Conservation (phyloP, 2,888 invertebrate species). For the Cylloceria caligata region DNA sequence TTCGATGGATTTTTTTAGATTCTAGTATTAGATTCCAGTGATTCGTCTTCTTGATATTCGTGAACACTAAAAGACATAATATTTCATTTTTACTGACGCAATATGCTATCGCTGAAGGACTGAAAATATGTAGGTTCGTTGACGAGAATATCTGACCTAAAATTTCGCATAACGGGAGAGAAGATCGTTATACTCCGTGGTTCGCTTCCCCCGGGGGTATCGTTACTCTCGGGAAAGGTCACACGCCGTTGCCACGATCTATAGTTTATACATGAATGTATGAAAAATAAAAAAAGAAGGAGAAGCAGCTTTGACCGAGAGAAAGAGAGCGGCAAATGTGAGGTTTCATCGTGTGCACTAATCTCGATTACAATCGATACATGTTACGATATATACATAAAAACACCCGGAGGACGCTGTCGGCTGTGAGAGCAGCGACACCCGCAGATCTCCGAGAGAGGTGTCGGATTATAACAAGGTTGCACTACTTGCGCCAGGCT, state of each 20-base stretch:
- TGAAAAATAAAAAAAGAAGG: slow-evolving; percentile 4
- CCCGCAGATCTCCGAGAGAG: slow-evolving; percentile 52
- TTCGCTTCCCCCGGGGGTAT: slow-evolving; percentile 42
- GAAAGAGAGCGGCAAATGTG: slow-evolving; percentile 45
- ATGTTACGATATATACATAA: not conserved
- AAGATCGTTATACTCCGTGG: slow-evolving; percentile 53
- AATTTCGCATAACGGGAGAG: slow-evolving; percentile 51
- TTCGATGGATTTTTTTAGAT: too few relatives aligned
- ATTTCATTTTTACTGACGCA: slow-evolving; percentile 7
- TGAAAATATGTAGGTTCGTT: slow-evolving; percentile 16
- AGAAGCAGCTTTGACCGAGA: slow-evolving; percentile 47
- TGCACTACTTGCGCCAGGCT: slow-evolving; percentile 76
- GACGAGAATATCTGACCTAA: slow-evolving; percentile 66
- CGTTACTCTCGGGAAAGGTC: slow-evolving; percentile 62
- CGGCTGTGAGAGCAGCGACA: slow-evolving; percentile 34
- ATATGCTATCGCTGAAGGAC: not conserved
- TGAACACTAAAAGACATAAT: not conserved
- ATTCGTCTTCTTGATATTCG: not conserved
- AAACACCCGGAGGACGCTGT: slow-evolving; percentile 42
- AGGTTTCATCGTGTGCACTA: slow-evolving; percentile 13
- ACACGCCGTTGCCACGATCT: not conserved
- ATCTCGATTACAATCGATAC: slow-evolving; percentile 50
- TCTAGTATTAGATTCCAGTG: not conserved
- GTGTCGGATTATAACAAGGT: slow-evolving; percentile 78
- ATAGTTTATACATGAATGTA: slow-evolving; percentile 5